Conservation (phyloP, 1,140 invertebrate genomes). For the Pteromalus puparum region DNA sequence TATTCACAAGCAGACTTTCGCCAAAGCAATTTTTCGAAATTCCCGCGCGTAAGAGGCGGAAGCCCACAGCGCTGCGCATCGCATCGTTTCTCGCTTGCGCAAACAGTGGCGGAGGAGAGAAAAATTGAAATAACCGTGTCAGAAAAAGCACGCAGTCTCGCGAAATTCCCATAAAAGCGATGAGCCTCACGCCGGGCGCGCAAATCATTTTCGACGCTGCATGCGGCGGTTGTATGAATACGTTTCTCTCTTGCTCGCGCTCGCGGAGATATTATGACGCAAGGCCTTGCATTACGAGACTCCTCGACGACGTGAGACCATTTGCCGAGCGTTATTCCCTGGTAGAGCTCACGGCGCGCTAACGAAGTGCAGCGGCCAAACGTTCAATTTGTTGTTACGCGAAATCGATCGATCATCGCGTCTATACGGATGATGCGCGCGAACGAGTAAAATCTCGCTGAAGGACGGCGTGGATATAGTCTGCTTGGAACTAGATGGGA, state of each 20-base stretch:
- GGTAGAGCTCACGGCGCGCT: background rate
- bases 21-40: background rate
- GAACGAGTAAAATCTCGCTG: background rate
- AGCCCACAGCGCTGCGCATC: background rate
- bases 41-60: background rate
- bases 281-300: background rate
- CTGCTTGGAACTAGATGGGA: background rate
- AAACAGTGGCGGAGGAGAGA: background rate
- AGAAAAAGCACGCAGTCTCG: background rate
- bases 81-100: background rate
- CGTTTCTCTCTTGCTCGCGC: background rate
- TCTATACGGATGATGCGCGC: background rate
- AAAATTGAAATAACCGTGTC: background rate
- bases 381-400: slow-evolving; percentile 19
- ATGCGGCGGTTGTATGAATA: background rate
- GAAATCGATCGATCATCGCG: slow-evolving; percentile 29
- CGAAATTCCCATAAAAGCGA: slow-evolving; percentile 10
- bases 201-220: slow-evolving; percentile 20
- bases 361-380: background rate
- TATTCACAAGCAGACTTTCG: too few species aligned
- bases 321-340: background rate
- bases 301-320: slow-evolving; percentile 11
- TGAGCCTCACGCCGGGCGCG: background rate
- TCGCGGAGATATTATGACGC: background rate
- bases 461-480: background rate